Percentiles rank a stretch among this genome's conserved stretches.
phyloP scores from a whole-genome alignment of 2,113 vertebrate species.

The Macaca mulatta region DNA sequence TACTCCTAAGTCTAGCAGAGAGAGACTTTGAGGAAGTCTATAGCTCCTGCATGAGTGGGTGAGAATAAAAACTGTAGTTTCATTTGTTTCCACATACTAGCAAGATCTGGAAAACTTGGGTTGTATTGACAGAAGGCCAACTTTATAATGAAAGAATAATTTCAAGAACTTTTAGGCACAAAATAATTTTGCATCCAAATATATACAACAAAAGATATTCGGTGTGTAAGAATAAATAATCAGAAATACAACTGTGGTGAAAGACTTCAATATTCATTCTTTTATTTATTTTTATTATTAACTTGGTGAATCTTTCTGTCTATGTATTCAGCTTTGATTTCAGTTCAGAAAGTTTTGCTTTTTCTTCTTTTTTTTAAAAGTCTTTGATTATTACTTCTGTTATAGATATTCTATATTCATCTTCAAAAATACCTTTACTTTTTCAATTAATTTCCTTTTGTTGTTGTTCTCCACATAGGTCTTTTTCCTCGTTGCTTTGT shows the following conservation, averaged over 20 bases:
- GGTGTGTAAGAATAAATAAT: slow-evolving; percentile 3
- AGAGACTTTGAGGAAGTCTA: neutral
- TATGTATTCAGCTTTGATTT: neutral
- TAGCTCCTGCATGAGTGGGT: neutral
- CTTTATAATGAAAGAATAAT: neutral
- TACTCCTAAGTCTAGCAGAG: neutral
- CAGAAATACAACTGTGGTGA: neutral
- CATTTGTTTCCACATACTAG: neutral
- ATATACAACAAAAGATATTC: neutral
- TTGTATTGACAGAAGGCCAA: neutral
- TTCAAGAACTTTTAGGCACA: neutral
- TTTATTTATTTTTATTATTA: neutral
- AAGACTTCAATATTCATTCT: neutral
- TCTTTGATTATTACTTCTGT: slow-evolving; percentile 9
- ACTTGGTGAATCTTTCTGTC: neutral
- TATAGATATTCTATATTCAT: neutral
- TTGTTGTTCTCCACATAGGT: neutral
- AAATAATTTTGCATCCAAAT: slow-evolving; percentile 18
- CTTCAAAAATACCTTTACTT: neutral
- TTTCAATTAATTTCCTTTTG: neutral
- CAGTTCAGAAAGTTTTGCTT: neutral
- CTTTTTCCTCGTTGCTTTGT: neutral
- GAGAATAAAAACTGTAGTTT: neutral
- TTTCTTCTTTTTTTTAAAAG: slow-evolving; percentile 6
- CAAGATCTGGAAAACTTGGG: neutral